Evolutionary conservation across 2,797 vertebrate genomes (phyloP).

Genomic region (Rhabdophis nuchalis): DNA sequence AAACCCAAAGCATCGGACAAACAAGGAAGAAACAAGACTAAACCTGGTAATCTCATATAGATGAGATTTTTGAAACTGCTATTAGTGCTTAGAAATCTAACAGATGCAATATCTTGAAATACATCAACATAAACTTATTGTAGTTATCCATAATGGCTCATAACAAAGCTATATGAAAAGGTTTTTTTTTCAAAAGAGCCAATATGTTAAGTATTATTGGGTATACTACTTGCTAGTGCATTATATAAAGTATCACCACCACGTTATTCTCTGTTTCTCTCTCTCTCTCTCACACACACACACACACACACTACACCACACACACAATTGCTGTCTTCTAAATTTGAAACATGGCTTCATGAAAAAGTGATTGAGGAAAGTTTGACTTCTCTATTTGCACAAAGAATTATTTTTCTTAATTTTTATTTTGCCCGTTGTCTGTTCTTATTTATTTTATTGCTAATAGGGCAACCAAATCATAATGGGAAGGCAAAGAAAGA

Average conservation of each 20-base stretch:
- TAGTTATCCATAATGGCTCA: background rate
- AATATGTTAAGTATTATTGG: background rate
- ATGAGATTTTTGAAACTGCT: slow-evolving; percentile 33
- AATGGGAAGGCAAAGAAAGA: background rate
- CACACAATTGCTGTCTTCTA: background rate
- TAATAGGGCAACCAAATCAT: background rate
- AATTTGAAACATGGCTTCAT: background rate
- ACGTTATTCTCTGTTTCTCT: background rate
- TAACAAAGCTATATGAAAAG: background rate
- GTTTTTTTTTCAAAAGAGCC: background rate
- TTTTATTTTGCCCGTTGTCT: background rate
- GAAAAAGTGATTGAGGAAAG: background rate
- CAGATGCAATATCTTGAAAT: background rate
- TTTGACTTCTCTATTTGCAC: background rate
- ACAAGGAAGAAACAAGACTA: slow-evolving; percentile 61
- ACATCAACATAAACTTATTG: background rate
- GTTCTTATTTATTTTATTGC: background rate
- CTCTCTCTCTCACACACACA: background rate
- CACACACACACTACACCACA: background rate
- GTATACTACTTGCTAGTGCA: background rate
- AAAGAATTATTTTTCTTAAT: background rate
- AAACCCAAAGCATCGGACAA: slow-evolving; percentile 61
- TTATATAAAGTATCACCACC: background rate
- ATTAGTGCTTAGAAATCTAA: slow-evolving; percentile 4
- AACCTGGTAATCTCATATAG: slow-evolving; percentile 69